phyloP scores from a whole-genome alignment of 2,113 vertebrate genomes.

The Pogonocichla stellata region DNA sequence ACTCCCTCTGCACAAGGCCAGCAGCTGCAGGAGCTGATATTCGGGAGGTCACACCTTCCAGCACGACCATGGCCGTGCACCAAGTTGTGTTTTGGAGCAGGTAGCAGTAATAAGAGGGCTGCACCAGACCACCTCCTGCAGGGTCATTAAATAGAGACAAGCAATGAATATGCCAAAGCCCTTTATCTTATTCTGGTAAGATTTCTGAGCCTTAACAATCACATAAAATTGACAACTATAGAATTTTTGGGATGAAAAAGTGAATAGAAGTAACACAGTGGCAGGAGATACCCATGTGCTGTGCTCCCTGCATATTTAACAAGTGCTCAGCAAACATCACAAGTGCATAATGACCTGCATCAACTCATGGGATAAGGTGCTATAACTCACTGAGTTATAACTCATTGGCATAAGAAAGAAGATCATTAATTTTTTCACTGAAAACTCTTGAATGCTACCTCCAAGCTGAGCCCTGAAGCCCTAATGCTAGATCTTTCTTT shows the following conservation, averaged over 20 bases:
- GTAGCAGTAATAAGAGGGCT: neutral
- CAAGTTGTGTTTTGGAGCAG: neutral
- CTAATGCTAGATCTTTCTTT: neutral
- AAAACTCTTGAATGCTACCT: neutral
- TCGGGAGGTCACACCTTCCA: neutral
- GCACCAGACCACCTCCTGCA: neutral
- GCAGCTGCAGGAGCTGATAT: neutral
- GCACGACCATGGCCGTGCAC: too few species aligned
- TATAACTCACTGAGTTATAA: neutral
- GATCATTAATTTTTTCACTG: neutral
- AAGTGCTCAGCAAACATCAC: neutral
- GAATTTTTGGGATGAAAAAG: neutral
- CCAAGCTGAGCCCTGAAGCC: neutral
- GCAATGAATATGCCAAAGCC: neutral
- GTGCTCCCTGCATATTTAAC: neutral
- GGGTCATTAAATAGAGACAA: neutral
- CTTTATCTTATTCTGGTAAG: neutral
- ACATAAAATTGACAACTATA: neutral
- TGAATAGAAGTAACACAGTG: accelerated
- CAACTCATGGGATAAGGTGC: neutral
- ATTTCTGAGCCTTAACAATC: neutral
- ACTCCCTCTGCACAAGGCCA: neutral
- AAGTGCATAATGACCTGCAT: neutral
- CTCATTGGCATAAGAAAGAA: neutral
- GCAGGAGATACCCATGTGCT: neutral